A percentile compares a stretch with the other conserved stretches of the same genome.
These are phyloP conservation scores for Oreochromis spilurus DNA, from an alignment of 2,113 vertebrate genomes.

Conservation along the genomic window DNA sequence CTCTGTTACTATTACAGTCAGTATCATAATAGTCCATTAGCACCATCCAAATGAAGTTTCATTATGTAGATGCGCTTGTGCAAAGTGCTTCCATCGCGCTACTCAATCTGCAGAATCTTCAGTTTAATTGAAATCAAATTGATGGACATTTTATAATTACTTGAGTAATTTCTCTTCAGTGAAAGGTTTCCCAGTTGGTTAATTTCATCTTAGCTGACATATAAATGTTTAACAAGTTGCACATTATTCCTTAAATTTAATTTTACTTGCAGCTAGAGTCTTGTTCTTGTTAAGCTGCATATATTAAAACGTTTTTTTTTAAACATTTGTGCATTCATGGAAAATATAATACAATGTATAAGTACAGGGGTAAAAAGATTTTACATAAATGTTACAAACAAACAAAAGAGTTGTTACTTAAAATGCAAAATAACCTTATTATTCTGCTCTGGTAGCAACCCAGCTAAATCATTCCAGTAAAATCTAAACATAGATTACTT, in stretches of 20 bases:
- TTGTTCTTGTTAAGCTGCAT: neutral
- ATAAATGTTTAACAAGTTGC: neutral
- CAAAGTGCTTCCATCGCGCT: neutral
- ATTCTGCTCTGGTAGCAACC: neutral
- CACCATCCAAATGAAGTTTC: constrained; percentile 21
- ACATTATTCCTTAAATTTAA: neutral
- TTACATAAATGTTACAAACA: neutral
- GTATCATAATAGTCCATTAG: constrained; percentile 30
- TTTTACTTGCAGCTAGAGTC: neutral
- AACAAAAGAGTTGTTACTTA: neutral
- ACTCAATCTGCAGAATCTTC: neutral
- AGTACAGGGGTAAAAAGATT: neutral
- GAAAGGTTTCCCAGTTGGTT: neutral
- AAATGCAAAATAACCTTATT: neutral
- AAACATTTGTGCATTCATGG: neutral
- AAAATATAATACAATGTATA: neutral
- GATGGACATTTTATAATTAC: neutral
- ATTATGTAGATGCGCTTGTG: neutral
- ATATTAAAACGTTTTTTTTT: neutral
- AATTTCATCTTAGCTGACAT: neutral
- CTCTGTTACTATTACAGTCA: neutral
- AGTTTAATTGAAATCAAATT: neutral
- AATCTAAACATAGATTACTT: neutral
- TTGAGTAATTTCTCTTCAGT: neutral
- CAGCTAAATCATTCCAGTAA: neutral